Evolutionary conservation across 2,888 invertebrate species (phyloP), one percentile per base, ranked within the genome.

Genomic region (Pollenia labialis): DNA sequence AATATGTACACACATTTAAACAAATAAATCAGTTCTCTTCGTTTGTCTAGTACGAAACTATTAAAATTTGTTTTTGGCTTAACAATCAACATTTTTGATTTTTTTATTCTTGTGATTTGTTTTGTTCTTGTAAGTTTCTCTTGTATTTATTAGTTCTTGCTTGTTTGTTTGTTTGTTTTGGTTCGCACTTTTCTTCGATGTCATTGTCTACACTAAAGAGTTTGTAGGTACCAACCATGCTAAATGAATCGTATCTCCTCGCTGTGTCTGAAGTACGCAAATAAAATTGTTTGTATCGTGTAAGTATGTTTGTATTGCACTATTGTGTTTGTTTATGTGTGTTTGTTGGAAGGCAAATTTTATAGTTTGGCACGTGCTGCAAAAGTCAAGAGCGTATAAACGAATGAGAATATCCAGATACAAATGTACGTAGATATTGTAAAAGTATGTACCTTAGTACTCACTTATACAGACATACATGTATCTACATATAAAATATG

Each of bases 201-300:
- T 66, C 80, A 72, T 77, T 85, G 80, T 85, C 75, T 77, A 52
- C 56, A 69, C 60, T 68, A 71, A 74, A 79, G 66, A 85, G 54
- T 85, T 86, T 54, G 11, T 74, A 64, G 72, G 84, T 72, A 87
- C 77, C 71, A 69, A 72, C 58, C 64, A 46, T 81, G 79, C 81
- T 87, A 87, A 88, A 85, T 88, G 83, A 88, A 77, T 82, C 87
- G 87, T 85, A 85, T 88, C 85, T 88, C 85, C 83, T 66, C 69
- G 76, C 46, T 58, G 74, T 58, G 79, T 56, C 52, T 79, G 48
- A 64, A 79, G 68, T 79, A 79, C 74, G 79, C 69, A 75, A 77
- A 77, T 81, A 62, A 16, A 72, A 52, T 69, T 69, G 10, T 42
- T 74, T 82, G 60, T 76, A 40, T 68, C 32, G 16, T 23, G 9